Evolutionary conservation across 2,888 invertebrate species (phyloP).

Genomic region (Sisyra nigra): DNA sequence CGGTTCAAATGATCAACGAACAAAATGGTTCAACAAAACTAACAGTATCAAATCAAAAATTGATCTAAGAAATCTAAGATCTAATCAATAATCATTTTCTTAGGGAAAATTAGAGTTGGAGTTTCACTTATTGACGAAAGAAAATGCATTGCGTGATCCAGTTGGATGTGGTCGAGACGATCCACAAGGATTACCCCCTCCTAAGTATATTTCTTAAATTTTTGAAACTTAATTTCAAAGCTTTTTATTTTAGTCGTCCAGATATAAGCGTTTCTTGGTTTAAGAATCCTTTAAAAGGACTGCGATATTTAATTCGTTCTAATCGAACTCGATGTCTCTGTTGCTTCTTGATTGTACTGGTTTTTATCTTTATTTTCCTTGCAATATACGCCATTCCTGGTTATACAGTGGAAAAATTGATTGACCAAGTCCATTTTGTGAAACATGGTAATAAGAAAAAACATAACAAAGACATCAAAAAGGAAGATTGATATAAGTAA

Average conservation of each 20-base stretch:
- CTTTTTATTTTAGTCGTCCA: neutral
- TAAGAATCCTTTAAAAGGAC: neutral
- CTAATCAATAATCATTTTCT: constrained; percentile 13
- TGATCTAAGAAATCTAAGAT: neutral
- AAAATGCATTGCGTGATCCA: constrained; percentile 41
- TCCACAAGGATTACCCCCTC: constrained; percentile 42
- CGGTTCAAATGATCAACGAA: constrained; percentile 27
- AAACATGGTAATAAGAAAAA: no score
- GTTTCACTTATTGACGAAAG: constrained; percentile 38
- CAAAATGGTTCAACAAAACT: constrained; percentile 8
- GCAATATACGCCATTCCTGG: neutral
- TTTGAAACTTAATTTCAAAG: neutral
- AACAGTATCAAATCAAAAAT: no score
- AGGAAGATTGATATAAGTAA: no score
- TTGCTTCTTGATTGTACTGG: neutral
- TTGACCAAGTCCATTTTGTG: no score
- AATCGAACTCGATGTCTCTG: neutral
- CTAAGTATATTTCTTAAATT: constrained; percentile 35
- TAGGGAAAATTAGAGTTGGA: constrained; percentile 58
- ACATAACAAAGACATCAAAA: no score
- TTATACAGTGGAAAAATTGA: neutral
- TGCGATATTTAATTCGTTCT: neutral
- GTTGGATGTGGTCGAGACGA: constrained; percentile 46
- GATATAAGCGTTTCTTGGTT: neutral
- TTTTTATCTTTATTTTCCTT: neutral